phyloP scores from a whole-genome alignment of 2,888 invertebrate genomes.

The Deilephila porcellus region DNA sequence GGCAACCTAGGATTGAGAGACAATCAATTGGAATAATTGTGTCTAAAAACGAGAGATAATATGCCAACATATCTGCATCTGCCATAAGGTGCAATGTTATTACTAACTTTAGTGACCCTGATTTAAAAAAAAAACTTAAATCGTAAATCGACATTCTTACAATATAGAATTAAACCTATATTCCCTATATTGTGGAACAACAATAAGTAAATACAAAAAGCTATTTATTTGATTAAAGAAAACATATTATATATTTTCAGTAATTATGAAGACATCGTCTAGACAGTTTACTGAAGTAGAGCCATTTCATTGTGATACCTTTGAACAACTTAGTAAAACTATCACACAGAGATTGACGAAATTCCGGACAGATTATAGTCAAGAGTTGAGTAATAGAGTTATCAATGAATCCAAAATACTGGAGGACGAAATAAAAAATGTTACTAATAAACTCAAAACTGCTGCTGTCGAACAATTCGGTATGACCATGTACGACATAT shows the following conservation, averaged over 20 bases:
- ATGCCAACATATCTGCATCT: too few species aligned
- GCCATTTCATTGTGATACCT: constrained; percentile 47
- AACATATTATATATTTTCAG: background rate
- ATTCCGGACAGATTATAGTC: constrained; percentile 33
- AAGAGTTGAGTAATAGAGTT: constrained; percentile 31
- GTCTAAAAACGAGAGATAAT: too few species aligned
- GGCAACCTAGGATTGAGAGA: too few species aligned
- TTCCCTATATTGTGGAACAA: too few species aligned
- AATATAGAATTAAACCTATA: too few species aligned
- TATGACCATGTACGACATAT: constrained; percentile 54
- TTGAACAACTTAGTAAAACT: constrained; percentile 42
- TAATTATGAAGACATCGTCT: constrained; percentile 4
- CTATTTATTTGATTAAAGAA: background rate
- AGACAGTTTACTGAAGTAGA: background rate
- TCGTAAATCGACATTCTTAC: too few species aligned
- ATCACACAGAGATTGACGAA: constrained; percentile 40
- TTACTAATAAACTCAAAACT: constrained; percentile 48
- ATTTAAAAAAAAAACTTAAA: too few species aligned
- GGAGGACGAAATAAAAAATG: constrained; percentile 35
- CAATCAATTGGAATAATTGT: too few species aligned
- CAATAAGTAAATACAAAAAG: too few species aligned
- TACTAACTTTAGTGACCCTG: too few species aligned
- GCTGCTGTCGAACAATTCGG: constrained; percentile 51
- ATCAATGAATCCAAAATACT: constrained; percentile 34
- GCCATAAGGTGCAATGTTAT: too few species aligned